phyloP scores from a whole-genome alignment of 2,888 invertebrate species.

The Terebella lapidaria region DNA sequence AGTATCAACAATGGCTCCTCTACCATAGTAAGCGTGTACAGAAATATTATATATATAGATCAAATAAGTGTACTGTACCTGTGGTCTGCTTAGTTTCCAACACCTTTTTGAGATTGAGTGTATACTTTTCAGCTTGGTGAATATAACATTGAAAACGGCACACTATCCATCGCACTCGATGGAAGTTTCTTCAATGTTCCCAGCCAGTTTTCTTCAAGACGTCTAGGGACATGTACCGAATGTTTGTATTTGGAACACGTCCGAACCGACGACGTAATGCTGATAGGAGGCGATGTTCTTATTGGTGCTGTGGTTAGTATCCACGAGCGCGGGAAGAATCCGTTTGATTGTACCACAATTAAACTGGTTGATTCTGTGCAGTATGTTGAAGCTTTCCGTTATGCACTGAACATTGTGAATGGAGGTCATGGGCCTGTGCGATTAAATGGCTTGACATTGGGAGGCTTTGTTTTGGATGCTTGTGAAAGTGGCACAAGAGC shows the following conservation, averaged over 20 bases:
- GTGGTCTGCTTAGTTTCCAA: too few relatives aligned
- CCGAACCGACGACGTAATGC: slow-evolving; percentile 30
- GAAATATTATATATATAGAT: too few relatives aligned
- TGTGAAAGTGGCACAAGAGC: slow-evolving; percentile 30
- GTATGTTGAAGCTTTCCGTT: slow-evolving; percentile 45
- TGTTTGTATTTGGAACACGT: slow-evolving; percentile 39
- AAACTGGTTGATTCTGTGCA: slow-evolving; percentile 19
- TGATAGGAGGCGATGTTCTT: slow-evolving; percentile 36
- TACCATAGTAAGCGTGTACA: too few relatives aligned
- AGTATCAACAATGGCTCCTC: background rate
- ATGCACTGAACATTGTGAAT: slow-evolving; percentile 40
- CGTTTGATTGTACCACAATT: slow-evolving; percentile 35
- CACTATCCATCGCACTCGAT: background rate
- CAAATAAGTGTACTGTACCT: too few relatives aligned
- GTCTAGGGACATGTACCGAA: slow-evolving; percentile 30
- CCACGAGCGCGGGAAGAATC: slow-evolving; percentile 32
- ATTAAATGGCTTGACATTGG: slow-evolving; percentile 35
- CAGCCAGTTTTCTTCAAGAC: background rate
- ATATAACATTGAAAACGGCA: background rate
- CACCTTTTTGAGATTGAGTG: too few relatives aligned
- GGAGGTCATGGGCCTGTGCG: slow-evolving; percentile 34
- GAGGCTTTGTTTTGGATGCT: slow-evolving; percentile 42
- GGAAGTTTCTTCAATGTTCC: background rate
- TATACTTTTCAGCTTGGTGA: background rate
- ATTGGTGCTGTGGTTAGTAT: slow-evolving; percentile 42